A percentile compares a stretch with the other conserved stretches of the same genome.
Conservation (phyloP, 2,113 vertebrate species). For the Silurus glanis region DNA sequence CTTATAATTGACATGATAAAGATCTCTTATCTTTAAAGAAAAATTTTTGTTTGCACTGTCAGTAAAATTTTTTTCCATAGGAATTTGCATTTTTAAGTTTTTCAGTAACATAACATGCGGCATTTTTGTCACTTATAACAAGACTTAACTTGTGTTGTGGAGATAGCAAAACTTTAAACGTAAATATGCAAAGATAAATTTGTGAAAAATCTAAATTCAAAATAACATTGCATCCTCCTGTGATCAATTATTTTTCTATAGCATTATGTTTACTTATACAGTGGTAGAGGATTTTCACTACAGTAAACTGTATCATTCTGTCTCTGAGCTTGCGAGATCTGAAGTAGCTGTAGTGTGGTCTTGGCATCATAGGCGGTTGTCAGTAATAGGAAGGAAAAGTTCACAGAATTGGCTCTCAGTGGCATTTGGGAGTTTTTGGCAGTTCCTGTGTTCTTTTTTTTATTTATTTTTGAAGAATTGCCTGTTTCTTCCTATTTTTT, state of each 20-base stretch:
- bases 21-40: background rate
- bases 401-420: conserved; percentile 11
- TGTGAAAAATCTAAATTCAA: background rate
- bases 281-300: background rate
- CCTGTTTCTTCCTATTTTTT: background rate
- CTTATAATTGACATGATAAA: background rate
- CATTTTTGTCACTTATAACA: background rate
- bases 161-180: background rate
- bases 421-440: background rate
- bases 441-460: background rate
- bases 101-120: background rate
- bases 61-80: background rate
- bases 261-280: background rate
- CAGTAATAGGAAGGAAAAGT: conserved; percentile 26
- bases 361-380: conserved; percentile 32
- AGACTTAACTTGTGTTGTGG: background rate
- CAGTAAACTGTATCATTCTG: background rate
- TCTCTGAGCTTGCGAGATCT: conserved; percentile 14
- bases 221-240: background rate
- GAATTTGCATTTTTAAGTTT: background rate
- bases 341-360: background rate
- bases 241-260: background rate
- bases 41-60: background rate
- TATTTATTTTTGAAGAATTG: background rate
- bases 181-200: background rate